A percentile compares a stretch with the other conserved stretches of the same genome.
Conservation (phyloP, 1,140 invertebrate species). For the Neuroterus valhalla region DNA sequence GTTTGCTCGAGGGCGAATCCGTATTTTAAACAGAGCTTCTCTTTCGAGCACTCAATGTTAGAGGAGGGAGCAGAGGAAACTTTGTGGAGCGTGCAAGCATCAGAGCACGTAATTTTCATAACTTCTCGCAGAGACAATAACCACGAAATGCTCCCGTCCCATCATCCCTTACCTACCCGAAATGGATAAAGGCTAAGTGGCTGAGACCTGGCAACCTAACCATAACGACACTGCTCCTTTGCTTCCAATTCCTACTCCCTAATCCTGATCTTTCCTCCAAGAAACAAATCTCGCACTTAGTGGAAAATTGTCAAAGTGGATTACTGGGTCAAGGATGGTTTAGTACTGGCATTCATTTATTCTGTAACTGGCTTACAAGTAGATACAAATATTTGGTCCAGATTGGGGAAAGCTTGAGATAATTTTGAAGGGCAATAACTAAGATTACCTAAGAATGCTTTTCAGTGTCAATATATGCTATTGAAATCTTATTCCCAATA, state of each 20-base stretch:
- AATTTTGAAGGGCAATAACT: background rate
- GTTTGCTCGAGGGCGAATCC: constrained; percentile 20
- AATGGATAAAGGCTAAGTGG: constrained; percentile 49
- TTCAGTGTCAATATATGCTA: too few species aligned
- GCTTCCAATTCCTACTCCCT: constrained; percentile 25
- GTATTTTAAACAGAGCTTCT: constrained; percentile 31
- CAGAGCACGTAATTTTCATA: constrained; percentile 65
- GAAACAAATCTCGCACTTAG: constrained; percentile 29
- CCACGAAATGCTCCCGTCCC: constrained; percentile 40
- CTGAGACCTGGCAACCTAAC: constrained; percentile 51
- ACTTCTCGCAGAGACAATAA: constrained; percentile 64
- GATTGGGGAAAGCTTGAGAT: background rate
- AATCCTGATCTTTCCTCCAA: background rate
- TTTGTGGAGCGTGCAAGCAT: constrained; percentile 49
- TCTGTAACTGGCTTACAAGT: too few species aligned
- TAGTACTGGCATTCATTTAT: too few species aligned
- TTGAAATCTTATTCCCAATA: too few species aligned
- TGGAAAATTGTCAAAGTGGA: too few species aligned
- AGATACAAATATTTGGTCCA: background rate
- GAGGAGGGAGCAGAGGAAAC: background rate
- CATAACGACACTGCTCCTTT: constrained; percentile 3
- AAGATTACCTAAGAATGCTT: too few species aligned
- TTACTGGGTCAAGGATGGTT: too few species aligned
- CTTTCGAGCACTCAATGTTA: constrained; percentile 15
- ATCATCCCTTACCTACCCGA: background rate